Percentiles rank a stretch among this genome's conserved stretches.
Evolutionary conservation across 1,140 invertebrate species (phyloP).

Genomic region (Andricus grossulariae): DNA sequence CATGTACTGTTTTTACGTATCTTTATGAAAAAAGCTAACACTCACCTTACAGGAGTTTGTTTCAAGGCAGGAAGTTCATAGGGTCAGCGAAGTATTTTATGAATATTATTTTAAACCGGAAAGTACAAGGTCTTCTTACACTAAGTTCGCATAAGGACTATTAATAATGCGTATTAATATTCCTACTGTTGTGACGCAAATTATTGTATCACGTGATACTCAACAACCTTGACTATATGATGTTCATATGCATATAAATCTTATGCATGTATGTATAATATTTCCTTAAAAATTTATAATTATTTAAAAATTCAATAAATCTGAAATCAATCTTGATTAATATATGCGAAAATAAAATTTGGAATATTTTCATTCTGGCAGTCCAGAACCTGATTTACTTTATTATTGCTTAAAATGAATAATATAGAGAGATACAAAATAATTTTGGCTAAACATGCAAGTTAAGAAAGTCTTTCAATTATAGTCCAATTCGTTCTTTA

Average conservation of each 20-base stretch:
- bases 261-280: not conserved
- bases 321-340: too few species aligned
- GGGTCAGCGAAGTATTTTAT: slow-evolving; percentile 16
- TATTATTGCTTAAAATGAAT: too few species aligned
- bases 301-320: too few species aligned
- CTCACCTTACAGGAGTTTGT: slow-evolving; percentile 11
- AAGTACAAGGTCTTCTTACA: slow-evolving; percentile 44
- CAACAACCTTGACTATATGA: slow-evolving; percentile 31
- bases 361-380: too few species aligned
- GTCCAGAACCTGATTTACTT: too few species aligned
- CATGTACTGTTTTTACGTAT: too few species aligned
- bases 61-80: not conserved
- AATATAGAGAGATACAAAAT: too few species aligned
- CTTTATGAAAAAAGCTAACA: not conserved
- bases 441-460: too few species aligned
- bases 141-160: slow-evolving; percentile 34
- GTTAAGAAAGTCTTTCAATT: too few species aligned
- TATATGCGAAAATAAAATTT: too few species aligned
- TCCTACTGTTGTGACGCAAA: slow-evolving; percentile 40
- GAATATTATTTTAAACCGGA: slow-evolving; percentile 29
- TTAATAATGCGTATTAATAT: slow-evolving; percentile 35
- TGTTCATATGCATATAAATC: slow-evolving; percentile 18
- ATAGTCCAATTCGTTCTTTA: too few species aligned
- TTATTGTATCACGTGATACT: slow-evolving; percentile 37
- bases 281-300: too few species aligned